phyloP scores from a whole-genome alignment of 1,140 invertebrate species.

The Zaprionus gabonicus region DNA sequence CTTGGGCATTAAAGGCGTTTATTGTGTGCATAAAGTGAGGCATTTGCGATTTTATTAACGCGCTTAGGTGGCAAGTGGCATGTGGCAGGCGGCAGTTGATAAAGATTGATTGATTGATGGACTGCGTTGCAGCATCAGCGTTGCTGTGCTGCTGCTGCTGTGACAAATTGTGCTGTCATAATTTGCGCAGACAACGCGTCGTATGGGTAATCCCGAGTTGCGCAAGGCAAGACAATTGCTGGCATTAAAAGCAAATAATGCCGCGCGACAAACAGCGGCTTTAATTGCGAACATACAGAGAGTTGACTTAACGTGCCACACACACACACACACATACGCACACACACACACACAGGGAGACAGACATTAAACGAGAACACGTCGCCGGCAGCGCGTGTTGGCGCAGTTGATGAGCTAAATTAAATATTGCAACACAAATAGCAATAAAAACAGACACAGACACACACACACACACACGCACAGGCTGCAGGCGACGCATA shows the following conservation, averaged over 20 bases:
- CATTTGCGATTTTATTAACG: slow-evolving; percentile 60
- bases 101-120: slow-evolving; percentile 66
- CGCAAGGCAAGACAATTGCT: slow-evolving; percentile 21
- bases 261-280: slow-evolving; percentile 14
- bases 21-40: slow-evolving; percentile 40
- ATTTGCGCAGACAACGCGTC: slow-evolving; percentile 42
- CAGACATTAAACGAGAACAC: slow-evolving; percentile 44
- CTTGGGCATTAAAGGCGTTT: slow-evolving; percentile 69
- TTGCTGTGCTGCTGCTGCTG: slow-evolving; percentile 13
- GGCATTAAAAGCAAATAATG: slow-evolving; percentile 56
- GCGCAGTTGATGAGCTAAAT: slow-evolving; percentile 69
- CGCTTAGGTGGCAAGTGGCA: slow-evolving; percentile 53
- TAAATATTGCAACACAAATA: slow-evolving; percentile 74
- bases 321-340: neutral
- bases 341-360: slow-evolving; percentile 1
- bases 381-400: slow-evolving; percentile 29
- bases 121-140: slow-evolving; percentile 16
- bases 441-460: slow-evolving; percentile 48
- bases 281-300: slow-evolving; percentile 25
- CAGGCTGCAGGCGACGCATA: slow-evolving; percentile 15
- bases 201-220: slow-evolving; percentile 45
- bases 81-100: slow-evolving; percentile 54
- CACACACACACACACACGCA: neutral
- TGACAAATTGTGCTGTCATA: slow-evolving; percentile 79
- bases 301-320: slow-evolving; percentile 20